A percentile compares a stretch with the other conserved stretches of the same genome.
Conservation (phyloP, 2,113 vertebrate genomes). For the Stomatorhinus ivindoensis region DNA sequence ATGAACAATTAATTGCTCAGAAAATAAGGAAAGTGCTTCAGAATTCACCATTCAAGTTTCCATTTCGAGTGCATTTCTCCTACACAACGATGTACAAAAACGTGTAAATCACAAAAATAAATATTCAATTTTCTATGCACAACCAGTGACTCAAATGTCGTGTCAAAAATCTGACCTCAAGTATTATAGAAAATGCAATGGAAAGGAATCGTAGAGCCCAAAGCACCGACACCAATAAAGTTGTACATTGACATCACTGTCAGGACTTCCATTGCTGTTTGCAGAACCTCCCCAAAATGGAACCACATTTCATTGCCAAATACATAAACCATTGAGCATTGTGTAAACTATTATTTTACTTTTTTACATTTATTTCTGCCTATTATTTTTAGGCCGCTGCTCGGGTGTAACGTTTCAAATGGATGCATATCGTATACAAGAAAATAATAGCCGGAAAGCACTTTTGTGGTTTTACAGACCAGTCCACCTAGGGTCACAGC, state of each 20-base stretch:
- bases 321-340: slow-evolving; percentile 1
- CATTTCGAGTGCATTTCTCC: slow-evolving; percentile 66
- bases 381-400: not conserved
- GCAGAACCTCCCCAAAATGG: slow-evolving; percentile 15
- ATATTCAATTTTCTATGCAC: slow-evolving; percentile 67
- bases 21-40: slow-evolving; percentile 68
- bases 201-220: not conserved
- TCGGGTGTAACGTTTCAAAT: not conserved
- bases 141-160: slow-evolving; percentile 65
- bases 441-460: not conserved
- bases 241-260: slow-evolving; percentile 12
- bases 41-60: slow-evolving; percentile 70
- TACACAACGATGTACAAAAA: slow-evolving; percentile 50
- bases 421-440: not conserved
- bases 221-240: not conserved
- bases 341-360: not conserved
- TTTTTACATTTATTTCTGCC: not conserved
- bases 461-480: not conserved
- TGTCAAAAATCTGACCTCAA: slow-evolving; percentile 67
- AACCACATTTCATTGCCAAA: slow-evolving; percentile 15
- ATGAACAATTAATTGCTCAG: slow-evolving; percentile 58
- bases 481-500: not conserved
- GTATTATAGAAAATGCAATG: slow-evolving; percentile 48
- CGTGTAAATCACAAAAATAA: slow-evolving; percentile 66
- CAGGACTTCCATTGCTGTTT: slow-evolving; percentile 3